phyloP scores from a whole-genome alignment of 2,888 invertebrate genomes.

The Athalia cordata region DNA sequence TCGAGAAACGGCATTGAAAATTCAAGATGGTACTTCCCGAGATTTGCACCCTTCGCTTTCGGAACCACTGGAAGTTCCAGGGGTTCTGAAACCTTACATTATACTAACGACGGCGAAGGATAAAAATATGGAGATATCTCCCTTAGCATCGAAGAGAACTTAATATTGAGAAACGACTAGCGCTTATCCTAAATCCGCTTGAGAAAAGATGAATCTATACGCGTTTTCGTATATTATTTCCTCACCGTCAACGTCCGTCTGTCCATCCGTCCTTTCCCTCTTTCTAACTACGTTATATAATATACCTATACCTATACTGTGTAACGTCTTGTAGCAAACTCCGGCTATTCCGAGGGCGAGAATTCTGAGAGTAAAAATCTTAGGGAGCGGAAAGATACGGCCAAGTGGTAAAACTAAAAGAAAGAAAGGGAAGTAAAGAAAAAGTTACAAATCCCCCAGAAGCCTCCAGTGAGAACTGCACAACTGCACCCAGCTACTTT shows the following conservation, averaged over 20 bases:
- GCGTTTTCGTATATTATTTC: slow-evolving; percentile 32
- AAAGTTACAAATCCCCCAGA: slow-evolving; percentile 40
- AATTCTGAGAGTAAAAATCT: slow-evolving; percentile 26
- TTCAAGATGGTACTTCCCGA: slow-evolving; percentile 28
- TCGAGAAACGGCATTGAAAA: slow-evolving; percentile 34
- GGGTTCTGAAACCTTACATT: slow-evolving; percentile 31
- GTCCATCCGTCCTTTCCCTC: slow-evolving; percentile 13
- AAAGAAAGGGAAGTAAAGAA: slow-evolving; percentile 14
- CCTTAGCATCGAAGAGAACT: slow-evolving; percentile 35
- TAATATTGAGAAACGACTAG: slow-evolving; percentile 44
- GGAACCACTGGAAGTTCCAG: not conserved
- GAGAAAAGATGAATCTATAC: slow-evolving; percentile 42
- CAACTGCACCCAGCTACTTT: slow-evolving; percentile 41
- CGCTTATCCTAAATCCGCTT: slow-evolving; percentile 42
- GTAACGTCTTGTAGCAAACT: too few relatives aligned
- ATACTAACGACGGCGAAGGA: slow-evolving; percentile 42
- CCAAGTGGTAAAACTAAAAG: slow-evolving; percentile 27
- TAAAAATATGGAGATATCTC: slow-evolving; percentile 42
- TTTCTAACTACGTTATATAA: not conserved
- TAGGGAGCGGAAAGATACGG: slow-evolving; percentile 5
- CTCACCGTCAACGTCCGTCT: slow-evolving; percentile 34
- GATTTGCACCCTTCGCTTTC: slow-evolving; percentile 10
- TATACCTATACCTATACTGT: too few relatives aligned
- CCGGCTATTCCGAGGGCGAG: slow-evolving; percentile 13
- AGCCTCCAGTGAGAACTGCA: slow-evolving; percentile 42